Evolutionary conservation across 2,113 vertebrate genomes (phyloP).

Genomic region (Cololabis saira): DNA sequence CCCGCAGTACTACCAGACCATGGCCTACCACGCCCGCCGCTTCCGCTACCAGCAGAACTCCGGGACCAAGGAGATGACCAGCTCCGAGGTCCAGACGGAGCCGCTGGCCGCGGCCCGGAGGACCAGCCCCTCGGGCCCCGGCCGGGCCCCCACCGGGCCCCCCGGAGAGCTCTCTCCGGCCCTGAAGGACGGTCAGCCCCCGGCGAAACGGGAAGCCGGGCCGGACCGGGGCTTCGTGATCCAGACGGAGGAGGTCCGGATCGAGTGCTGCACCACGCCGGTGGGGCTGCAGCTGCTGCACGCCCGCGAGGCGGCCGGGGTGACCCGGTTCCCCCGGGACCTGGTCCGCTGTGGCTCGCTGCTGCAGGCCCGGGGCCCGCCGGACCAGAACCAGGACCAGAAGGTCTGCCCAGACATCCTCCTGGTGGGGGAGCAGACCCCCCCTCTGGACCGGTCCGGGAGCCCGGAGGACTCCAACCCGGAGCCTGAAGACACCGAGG

Average conservation of each 20-base stretch:
- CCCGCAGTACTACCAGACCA: conserved; percentile 76
- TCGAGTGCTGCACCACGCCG: conserved; percentile 69
- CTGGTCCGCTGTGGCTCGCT: conserved; percentile 58
- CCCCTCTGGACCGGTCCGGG: conserved; percentile 15
- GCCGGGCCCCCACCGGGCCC: background rate
- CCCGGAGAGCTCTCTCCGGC: too few relatives aligned
- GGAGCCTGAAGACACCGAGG: conserved; percentile 1
- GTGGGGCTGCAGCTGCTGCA: conserved; percentile 63
- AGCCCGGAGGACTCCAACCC: background rate
- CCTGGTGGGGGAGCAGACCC: conserved; percentile 33
- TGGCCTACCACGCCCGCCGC: conserved; percentile 78
- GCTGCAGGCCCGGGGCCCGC: conserved; percentile 19
- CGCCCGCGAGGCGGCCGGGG: conserved; percentile 60
- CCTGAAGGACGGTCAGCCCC: too few relatives aligned
- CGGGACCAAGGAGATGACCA: conserved; percentile 63
- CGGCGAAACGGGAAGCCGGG: too few relatives aligned
- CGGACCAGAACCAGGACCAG: conserved; percentile 35
- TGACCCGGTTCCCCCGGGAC: conserved; percentile 65
- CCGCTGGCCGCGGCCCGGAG: conserved; percentile 28
- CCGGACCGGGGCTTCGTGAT: conserved; percentile 77
- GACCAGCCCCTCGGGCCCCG: conserved; percentile 10
- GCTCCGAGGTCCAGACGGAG: conserved; percentile 81
- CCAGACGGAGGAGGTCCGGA: conserved; percentile 78
- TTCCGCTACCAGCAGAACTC: conserved; percentile 75
- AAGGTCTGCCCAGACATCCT: conserved; percentile 68